Base-by-base conservation (phyloP, 1,140 invertebrate species). In the Hormaphis cornu region DNA sequence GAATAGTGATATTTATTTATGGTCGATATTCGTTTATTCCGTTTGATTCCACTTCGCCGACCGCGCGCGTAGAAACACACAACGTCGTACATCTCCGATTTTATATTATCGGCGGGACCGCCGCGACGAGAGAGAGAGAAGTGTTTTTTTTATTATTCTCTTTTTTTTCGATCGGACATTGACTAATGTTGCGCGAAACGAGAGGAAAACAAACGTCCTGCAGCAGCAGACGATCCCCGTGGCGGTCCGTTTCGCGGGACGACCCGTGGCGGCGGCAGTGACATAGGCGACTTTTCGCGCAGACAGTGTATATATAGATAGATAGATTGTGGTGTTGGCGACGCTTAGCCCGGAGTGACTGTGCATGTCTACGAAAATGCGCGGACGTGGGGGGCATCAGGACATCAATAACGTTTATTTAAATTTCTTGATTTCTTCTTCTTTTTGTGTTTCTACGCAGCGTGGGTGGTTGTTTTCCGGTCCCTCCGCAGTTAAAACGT, bases 381-480 rank as follows among this genome's bases (percentile, higher is more conserved):
- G 5, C 44, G 33, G 42, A 66, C 22, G n/a, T n/a, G 6, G 42
- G 42, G 26, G 26, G 40, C 10, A 20, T 33, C 48, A 50, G 18
- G 44, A 33, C 61, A 66, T 66, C 35, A 66, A 66, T 66, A 66
- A 66, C 61, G 61, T 66, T 66, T 66, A 66, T 66, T 66, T 66
- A 66, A 66, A 66, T 66, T 46, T 33, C 5, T 4, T 24, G 14
- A 4, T 20, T 33, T 33, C 30, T 8, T 58, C 10, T 24, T 24
- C 18, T 24, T 58, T 30, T 54, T 26, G 16, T n/a, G n/a, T 59
- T 42, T 42, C n/a, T 42, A 8, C 35, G 7, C 14, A 14, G 14
- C 35, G 35, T 8, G 6, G 35, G 35, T 14, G 35, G 14, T 26
- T 42, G 12, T 2, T 2, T 35, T n/a, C 30, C 24, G 2, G 9